Percentiles rank a stretch among this genome's conserved stretches.
These are phyloP conservation scores for Heliconius hewitsoni DNA, from an alignment of 1,140 invertebrate species.

Conservation along the genomic window DNA sequence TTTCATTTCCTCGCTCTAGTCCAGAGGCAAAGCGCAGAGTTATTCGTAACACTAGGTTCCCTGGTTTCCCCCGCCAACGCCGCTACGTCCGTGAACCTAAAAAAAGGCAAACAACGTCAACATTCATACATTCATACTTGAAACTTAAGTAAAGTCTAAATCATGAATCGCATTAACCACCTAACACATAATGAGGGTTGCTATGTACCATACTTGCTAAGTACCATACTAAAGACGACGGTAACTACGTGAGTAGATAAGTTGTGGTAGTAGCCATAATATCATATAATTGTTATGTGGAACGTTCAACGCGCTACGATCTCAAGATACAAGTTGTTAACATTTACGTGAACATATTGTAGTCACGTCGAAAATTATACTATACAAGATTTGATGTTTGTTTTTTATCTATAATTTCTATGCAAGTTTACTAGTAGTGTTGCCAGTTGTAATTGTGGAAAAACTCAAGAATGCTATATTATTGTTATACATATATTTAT, in stretches of 20 bases:
- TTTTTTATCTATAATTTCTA: not conserved
- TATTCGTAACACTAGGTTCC: too few relatives aligned
- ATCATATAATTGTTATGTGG: slow-evolving; percentile 4
- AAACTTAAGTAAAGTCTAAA: not conserved
- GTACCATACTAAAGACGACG: slow-evolving; percentile 1
- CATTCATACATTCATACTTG: too few relatives aligned
- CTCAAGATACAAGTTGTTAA: not conserved
- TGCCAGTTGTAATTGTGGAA: not conserved
- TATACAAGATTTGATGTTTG: not conserved
- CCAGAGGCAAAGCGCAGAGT: too few relatives aligned
- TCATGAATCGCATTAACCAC: not conserved
- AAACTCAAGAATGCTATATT: not conserved
- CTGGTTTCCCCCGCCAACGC: too few relatives aligned
- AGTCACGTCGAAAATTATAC: not conserved
- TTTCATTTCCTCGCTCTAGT: too few relatives aligned
- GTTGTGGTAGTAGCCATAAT: not conserved
- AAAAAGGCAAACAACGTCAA: too few relatives aligned
- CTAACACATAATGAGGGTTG: not conserved
- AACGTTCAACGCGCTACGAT: not conserved
- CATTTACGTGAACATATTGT: not conserved
- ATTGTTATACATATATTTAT: not conserved
- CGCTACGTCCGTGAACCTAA: too few relatives aligned
- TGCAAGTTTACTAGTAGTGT: not conserved
- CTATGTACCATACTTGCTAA: not conserved
- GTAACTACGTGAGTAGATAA: not conserved